Conservation (phyloP, 2,113 vertebrate genomes). For the Myodes glareolus region DNA sequence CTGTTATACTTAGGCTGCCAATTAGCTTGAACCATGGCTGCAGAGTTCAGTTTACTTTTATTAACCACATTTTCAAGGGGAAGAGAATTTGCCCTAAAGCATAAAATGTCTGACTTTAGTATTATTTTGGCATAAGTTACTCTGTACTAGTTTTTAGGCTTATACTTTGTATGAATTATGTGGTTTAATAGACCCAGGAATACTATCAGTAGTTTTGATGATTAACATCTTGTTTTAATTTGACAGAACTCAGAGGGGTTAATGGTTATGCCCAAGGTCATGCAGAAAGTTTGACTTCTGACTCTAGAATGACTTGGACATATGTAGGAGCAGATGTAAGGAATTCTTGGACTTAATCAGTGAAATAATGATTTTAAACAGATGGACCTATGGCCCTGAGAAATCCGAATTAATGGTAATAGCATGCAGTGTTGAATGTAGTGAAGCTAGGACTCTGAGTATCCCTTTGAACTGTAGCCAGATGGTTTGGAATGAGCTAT, state of each 20-base stretch:
- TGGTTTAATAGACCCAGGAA: background rate
- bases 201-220: background rate
- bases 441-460: constrained; percentile 7
- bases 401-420: constrained; percentile 10
- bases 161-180: background rate
- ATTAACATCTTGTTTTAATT: constrained; percentile 40
- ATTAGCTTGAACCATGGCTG: constrained; percentile 9
- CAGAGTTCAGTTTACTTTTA: background rate
- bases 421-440: background rate
- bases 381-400: background rate
- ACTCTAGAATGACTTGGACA: constrained; percentile 19
- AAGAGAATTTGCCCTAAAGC: background rate
- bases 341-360: constrained; percentile 42
- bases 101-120: constrained; percentile 12
- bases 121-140: constrained; percentile 28
- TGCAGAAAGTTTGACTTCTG: constrained; percentile 34
- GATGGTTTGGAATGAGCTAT: background rate
- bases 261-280: constrained; percentile 5
- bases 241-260: background rate
- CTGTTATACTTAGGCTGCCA: background rate
- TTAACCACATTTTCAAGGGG: background rate
- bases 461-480: background rate
- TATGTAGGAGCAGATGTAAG: constrained; percentile 43
- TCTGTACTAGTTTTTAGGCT: background rate
- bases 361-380: constrained; percentile 45